A percentile compares a stretch with the other conserved stretches of the same genome.
These are phyloP conservation scores for Shinisaurus crocodilurus DNA, from an alignment of 2,113 vertebrate genomes.

Conservation along the genomic window DNA sequence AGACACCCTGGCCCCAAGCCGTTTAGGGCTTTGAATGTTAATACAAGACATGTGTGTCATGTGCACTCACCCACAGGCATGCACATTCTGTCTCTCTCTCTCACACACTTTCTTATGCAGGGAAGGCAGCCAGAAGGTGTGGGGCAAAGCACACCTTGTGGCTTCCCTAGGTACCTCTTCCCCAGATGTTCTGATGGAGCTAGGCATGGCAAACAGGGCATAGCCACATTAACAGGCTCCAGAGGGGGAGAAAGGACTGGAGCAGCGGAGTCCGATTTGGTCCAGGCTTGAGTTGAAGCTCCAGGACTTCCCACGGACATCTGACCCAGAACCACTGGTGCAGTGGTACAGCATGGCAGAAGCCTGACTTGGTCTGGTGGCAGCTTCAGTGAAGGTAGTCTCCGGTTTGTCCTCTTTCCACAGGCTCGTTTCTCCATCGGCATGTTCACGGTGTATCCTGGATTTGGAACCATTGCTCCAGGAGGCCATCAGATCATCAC, in stretches of 20 bases:
- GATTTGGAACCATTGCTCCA: constrained; percentile 74
- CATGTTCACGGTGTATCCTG: constrained; percentile 87
- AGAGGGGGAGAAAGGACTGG: background rate
- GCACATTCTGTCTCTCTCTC: background rate
- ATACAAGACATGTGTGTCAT: too few relatives aligned
- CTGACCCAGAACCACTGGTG: background rate
- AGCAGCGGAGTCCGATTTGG: too few relatives aligned
- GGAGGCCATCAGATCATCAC: constrained; percentile 80
- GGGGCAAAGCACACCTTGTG: background rate
- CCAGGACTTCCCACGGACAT: background rate
- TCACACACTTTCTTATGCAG: background rate
- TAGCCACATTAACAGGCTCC: background rate
- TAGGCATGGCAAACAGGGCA: too few relatives aligned
- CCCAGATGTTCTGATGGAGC: too few relatives aligned
- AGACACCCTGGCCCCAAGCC: too few relatives aligned
- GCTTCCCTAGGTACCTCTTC: background rate
- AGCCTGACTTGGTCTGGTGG: background rate
- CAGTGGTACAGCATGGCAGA: background rate
- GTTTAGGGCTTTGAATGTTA: too few relatives aligned
- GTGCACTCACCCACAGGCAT: too few relatives aligned
- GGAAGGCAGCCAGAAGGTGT: background rate
- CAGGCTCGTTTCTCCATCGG: constrained; percentile 80
- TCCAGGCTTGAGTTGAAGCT: background rate
- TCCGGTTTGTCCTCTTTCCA: constrained; percentile 5
- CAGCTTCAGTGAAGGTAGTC: background rate